Evolutionary conservation across 2,888 invertebrate species (phyloP).

Genomic region (Rhagonycha lutea): DNA sequence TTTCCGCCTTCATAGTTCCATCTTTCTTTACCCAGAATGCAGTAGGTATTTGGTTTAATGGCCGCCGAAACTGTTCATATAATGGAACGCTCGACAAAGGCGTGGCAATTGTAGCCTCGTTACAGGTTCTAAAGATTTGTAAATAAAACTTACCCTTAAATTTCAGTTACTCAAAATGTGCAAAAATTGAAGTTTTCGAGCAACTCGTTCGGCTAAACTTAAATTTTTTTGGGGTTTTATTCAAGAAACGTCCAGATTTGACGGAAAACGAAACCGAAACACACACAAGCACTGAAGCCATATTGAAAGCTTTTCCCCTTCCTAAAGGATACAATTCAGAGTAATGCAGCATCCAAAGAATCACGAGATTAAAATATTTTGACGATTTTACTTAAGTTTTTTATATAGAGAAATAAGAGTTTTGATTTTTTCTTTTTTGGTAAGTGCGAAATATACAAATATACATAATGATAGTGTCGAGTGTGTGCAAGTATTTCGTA

Average conservation of each 20-base stretch:
- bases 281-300: conserved; percentile 43
- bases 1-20: conserved; percentile 18
- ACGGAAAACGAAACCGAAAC: conserved; percentile 33
- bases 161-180: neutral
- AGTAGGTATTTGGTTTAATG: conserved; percentile 28
- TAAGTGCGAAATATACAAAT: conserved; percentile 16
- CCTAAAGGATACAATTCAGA: conserved; percentile 31
- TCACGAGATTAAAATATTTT: conserved; percentile 19
- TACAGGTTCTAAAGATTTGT: conserved; percentile 24
- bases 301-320: conserved; percentile 46
- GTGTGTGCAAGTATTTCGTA: neutral
- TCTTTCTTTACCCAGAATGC: conserved; percentile 31
- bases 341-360: conserved; percentile 27
- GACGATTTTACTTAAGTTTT: conserved; percentile 14
- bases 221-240: neutral
- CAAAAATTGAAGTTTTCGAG: neutral
- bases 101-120: conserved; percentile 46
- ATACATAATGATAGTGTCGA: neutral
- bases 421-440: conserved; percentile 15
- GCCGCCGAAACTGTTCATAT: conserved; percentile 44
- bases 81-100: conserved; percentile 45
- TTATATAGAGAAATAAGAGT: conserved; percentile 9
- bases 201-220: neutral
- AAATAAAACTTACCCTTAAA: conserved; percentile 16
- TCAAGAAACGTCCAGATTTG: neutral